Base-by-base conservation (phyloP, 2,888 invertebrate species). In the Folsomia candida region DNA sequence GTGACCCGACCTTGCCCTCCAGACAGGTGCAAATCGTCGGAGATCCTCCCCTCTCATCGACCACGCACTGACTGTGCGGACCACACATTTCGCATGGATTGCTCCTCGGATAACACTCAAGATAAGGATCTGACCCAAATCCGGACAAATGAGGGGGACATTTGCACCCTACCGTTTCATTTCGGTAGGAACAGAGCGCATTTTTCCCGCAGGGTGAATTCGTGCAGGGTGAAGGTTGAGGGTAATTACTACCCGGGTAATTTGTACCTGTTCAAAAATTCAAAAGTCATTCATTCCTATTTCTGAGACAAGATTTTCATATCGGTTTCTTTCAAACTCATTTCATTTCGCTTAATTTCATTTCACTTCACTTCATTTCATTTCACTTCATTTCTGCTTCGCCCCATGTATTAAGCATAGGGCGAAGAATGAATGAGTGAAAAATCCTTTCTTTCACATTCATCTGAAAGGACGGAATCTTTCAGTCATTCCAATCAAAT, bases 61-160 rank as follows among this genome's bases (percentile, higher is more conserved):
- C 68, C 14, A 62, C 47, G 47, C 74, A 75, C 18, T 70, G 57
- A 22, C 70, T 70, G 47, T 71, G 57, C 1, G 70, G 72, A 24
- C 75, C 75, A 58, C 75, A 75, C 28, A 67, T 54, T 14, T 72
- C 69, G 63, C 75, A 75, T n/a, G 75, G 72, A 54, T 72, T 69
- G 2, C 65, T 59, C n/a, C 66, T 63, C 22, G 67, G 61, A 11
- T 58, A 65, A 65, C 75, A 75, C 60, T 75, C 70, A 11, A 70
- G 68, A 37, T 72, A 75, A 6, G 75, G 75, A 37, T 75, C 72
- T 20, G 72, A 72, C n/a, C 75, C 75, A 22, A 68, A 66, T 4
- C 69, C 75, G 2, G 69, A 71, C 18, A 29, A 69, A 0, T 67
- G 64, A 58, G 29, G 37, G 22, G 63, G 71, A 28, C 75, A 75